phyloP scores from a whole-genome alignment of 2,113 vertebrate genomes.

The Neogobius melanostomus region DNA sequence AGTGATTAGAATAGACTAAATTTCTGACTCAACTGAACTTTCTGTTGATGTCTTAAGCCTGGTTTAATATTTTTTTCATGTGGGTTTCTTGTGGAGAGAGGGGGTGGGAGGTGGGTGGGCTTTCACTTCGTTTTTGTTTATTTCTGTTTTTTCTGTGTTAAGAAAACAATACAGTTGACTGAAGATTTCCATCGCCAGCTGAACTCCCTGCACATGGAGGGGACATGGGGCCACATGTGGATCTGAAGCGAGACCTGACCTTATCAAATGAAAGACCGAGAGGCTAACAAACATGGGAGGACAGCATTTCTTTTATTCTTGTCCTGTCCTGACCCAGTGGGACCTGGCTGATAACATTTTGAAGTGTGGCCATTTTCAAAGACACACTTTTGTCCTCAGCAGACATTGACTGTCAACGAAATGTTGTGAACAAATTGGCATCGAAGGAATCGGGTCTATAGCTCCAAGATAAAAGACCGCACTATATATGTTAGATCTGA shows the following conservation, averaged over 20 bases:
- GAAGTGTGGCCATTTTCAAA: not conserved
- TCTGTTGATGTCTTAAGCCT: too few relatives aligned
- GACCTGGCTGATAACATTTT: not conserved
- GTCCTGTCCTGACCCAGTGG: not conserved
- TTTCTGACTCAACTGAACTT: too few relatives aligned
- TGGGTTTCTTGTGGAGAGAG: too few relatives aligned
- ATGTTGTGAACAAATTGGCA: not conserved
- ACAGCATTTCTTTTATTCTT: not conserved
- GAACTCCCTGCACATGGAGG: not conserved
- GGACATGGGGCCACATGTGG: constrained; percentile 2
- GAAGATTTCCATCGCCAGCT: too few relatives aligned
- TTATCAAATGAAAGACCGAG: constrained; percentile 6
- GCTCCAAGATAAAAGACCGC: not conserved
- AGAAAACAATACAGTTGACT: too few relatives aligned
- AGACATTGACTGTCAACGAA: not conserved
- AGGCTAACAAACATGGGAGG: constrained; percentile 5
- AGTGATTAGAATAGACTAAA: too few relatives aligned
- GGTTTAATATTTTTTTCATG: too few relatives aligned
- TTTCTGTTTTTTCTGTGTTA: too few relatives aligned
- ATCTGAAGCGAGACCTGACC: not conserved
- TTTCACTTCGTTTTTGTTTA: too few relatives aligned
- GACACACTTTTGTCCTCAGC: not conserved
- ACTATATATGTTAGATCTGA: not conserved
- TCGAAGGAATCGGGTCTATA: not conserved
- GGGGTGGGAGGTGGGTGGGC: too few relatives aligned